A percentile compares a stretch with the other conserved stretches of the same genome.
These are phyloP conservation scores for Pycnonotus jocosus DNA, from an alignment of 2,113 vertebrate genomes.

Conservation along the genomic window DNA sequence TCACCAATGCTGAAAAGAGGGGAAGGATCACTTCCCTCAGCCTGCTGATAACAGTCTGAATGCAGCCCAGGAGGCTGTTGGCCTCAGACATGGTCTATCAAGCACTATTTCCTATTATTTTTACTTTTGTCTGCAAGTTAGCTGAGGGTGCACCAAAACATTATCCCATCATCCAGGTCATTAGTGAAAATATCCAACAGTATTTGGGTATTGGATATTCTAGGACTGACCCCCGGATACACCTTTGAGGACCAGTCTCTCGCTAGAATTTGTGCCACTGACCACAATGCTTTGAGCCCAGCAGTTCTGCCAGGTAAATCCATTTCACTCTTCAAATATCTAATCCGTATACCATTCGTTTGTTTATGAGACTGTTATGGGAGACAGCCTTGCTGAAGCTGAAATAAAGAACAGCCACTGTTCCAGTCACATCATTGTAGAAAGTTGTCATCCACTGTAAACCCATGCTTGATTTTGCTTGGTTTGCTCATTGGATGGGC, in stretches of 20 bases:
- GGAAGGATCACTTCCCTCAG: neutral
- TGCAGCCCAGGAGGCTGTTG: neutral
- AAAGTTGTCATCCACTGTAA: neutral
- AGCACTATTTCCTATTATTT: neutral
- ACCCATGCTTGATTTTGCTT: neutral
- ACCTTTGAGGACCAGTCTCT: neutral
- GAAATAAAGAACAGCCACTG: neutral
- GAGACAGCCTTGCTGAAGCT: neutral
- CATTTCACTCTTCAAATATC: neutral
- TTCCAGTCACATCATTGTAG: neutral
- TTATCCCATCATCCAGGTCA: neutral
- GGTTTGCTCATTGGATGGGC: neutral
- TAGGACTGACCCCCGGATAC: accelerated
- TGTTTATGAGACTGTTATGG: neutral
- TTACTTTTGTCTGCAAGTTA: neutral
- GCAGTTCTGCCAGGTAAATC: neutral
- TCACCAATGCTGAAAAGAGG: neutral
- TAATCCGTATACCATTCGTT: neutral
- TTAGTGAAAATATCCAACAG: neutral
- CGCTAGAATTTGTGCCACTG: neutral
- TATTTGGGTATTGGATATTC: neutral
- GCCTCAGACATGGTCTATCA: neutral
- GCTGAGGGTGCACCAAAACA: neutral
- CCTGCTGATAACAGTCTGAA: neutral
- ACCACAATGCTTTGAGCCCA: neutral